phyloP scores from a whole-genome alignment of 2,113 vertebrate species.

The Indri indri region DNA sequence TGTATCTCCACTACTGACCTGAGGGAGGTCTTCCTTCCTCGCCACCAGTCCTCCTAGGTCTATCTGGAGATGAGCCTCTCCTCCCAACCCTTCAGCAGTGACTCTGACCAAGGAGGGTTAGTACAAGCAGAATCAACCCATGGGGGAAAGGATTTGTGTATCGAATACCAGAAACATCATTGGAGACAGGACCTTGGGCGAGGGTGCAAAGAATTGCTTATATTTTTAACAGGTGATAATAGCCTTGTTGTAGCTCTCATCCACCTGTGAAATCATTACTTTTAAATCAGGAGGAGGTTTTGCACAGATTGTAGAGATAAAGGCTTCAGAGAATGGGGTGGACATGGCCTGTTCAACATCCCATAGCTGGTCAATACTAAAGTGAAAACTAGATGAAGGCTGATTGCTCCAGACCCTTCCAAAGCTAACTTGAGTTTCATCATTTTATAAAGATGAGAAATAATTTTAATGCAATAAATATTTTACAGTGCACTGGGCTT shows the following conservation, averaged over 20 bases:
- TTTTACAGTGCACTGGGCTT: conserved; percentile 2
- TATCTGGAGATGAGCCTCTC: background rate
- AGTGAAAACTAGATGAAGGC: background rate
- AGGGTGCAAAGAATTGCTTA: background rate
- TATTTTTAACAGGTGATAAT: background rate
- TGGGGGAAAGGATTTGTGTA: background rate
- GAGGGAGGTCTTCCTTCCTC: background rate
- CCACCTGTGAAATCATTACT: background rate
- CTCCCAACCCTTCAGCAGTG: background rate
- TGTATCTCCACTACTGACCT: background rate
- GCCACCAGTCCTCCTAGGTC: background rate
- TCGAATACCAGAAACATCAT: background rate
- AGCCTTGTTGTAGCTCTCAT: background rate
- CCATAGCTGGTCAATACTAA: background rate
- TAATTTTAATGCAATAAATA: conserved; percentile 38
- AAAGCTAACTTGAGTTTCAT: conserved; percentile 20
- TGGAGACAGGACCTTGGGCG: background rate
- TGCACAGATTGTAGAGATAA: background rate
- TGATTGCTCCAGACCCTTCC: background rate
- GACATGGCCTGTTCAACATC: background rate
- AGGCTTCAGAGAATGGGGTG: background rate
- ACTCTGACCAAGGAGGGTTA: background rate
- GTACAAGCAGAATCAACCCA: background rate
- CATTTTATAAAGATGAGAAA: conserved; percentile 28
- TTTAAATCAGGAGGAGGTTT: background rate